Percentiles rank a stretch among this genome's conserved stretches.
phyloP scores from a whole-genome alignment of 2,797 vertebrate species.

The Hydrocynus forskahlii region DNA sequence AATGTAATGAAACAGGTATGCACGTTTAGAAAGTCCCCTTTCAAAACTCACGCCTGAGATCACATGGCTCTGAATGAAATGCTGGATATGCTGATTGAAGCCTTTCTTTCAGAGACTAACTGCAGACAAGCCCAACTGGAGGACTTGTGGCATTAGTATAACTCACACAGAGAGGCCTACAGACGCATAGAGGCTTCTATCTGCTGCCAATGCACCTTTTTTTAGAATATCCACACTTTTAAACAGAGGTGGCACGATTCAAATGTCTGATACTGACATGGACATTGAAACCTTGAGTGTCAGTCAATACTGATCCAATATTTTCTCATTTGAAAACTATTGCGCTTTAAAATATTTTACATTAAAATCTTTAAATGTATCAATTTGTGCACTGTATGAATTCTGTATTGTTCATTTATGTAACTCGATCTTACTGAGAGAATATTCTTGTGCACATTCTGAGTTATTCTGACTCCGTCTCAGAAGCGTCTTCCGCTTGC shows the following conservation, averaged over 20 bases:
- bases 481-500: background rate
- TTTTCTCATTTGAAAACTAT: too few relatives aligned
- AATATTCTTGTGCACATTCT: background rate
- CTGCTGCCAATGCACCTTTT: background rate
- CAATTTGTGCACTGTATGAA: background rate
- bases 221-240: too few relatives aligned
- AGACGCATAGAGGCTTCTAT: background rate
- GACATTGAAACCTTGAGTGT: too few relatives aligned
- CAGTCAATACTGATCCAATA: too few relatives aligned
- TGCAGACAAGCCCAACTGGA: background rate
- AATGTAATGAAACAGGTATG: background rate
- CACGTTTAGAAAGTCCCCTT: background rate
- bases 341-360: too few relatives aligned
- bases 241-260: too few relatives aligned
- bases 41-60: background rate
- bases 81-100: background rate
- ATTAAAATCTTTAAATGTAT: too few relatives aligned
- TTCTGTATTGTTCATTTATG: background rate
- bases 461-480: background rate
- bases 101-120: conserved; percentile 1
- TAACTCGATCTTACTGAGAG: background rate
- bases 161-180: background rate
- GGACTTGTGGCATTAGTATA: conserved; percentile 48
- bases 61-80: background rate
- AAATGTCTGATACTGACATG: too few relatives aligned